These are phyloP conservation scores for Cryptops parisi DNA, from an alignment of 2,888 invertebrate genomes.

Conservation along the genomic window DNA sequence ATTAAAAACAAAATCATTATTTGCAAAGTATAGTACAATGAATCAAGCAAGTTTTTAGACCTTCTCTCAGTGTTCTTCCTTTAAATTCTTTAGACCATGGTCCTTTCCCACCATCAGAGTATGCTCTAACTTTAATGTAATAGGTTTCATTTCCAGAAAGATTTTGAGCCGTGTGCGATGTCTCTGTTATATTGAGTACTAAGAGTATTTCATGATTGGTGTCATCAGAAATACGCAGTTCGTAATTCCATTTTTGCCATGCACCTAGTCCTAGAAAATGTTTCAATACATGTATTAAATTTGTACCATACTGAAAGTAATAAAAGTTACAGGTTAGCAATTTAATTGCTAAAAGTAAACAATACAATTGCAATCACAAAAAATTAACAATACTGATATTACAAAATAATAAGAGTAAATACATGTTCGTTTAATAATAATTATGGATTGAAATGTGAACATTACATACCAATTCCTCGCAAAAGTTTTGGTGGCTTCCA, in stretches of 20 bases:
- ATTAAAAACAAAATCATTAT: too few species aligned
- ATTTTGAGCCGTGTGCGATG: slow-evolving; percentile 40
- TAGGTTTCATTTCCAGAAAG: slow-evolving; percentile 62
- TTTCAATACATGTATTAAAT: not conserved
- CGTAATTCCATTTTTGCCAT: slow-evolving; percentile 63
- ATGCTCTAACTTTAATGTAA: slow-evolving; percentile 60
- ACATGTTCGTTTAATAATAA: too few species aligned
- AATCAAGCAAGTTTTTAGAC: too few species aligned
- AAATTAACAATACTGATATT: too few species aligned
- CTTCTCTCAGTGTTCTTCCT: slow-evolving; percentile 42
- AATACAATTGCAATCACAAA: too few species aligned
- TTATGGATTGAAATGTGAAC: too few species aligned
- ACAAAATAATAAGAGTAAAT: too few species aligned
- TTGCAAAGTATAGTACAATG: too few species aligned
- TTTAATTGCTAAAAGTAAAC: too few species aligned
- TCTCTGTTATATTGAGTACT: slow-evolving; percentile 17
- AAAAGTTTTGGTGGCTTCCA: slow-evolving; percentile 69
- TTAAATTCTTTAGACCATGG: slow-evolving; percentile 57
- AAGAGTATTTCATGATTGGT: slow-evolving; percentile 34
- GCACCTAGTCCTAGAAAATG: slow-evolving; percentile 40
- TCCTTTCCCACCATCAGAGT: slow-evolving; percentile 55
- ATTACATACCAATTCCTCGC: slow-evolving; percentile 53
- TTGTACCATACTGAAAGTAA: too few species aligned
- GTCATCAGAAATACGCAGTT: slow-evolving; percentile 42
- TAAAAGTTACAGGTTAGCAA: too few species aligned